These are phyloP conservation scores for Polydrusus pterygomalis DNA, from an alignment of 2,888 invertebrate genomes.

Conservation along the genomic window DNA sequence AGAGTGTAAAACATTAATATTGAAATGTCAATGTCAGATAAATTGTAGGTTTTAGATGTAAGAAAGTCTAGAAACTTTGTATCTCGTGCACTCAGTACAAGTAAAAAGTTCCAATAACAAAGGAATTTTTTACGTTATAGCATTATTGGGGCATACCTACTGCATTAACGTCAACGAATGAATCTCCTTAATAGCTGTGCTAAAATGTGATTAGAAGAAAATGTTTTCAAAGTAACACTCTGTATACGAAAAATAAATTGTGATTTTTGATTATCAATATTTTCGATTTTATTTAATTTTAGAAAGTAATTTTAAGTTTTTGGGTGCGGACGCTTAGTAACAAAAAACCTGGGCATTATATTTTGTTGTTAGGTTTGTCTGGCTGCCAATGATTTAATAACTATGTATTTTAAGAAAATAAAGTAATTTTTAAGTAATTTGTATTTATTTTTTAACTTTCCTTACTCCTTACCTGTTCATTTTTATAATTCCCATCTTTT, in stretches of 20 bases:
- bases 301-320: slow-evolving; percentile 36
- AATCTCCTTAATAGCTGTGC: no score
- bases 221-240: slow-evolving; percentile 19
- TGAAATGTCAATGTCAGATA: no score
- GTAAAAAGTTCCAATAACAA: no score
- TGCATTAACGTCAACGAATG: no score
- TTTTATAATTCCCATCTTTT: no score
- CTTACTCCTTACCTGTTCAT: no score
- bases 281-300: slow-evolving; percentile 30
- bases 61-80: no score
- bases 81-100: no score
- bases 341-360: slow-evolving; percentile 45
- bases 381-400: slow-evolving; percentile 41
- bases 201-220: neutral
- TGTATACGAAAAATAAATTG: slow-evolving; percentile 29
- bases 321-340: slow-evolving; percentile 37
- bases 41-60: no score
- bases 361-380: slow-evolving; percentile 50
- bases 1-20: no score
- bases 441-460: neutral
- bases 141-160: no score
- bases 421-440: slow-evolving; percentile 33
- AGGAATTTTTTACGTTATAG: no score
- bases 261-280: slow-evolving; percentile 21
- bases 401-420: slow-evolving; percentile 42